phyloP scores from a whole-genome alignment of 2,888 invertebrate genomes.

The Lasiommata megera region DNA sequence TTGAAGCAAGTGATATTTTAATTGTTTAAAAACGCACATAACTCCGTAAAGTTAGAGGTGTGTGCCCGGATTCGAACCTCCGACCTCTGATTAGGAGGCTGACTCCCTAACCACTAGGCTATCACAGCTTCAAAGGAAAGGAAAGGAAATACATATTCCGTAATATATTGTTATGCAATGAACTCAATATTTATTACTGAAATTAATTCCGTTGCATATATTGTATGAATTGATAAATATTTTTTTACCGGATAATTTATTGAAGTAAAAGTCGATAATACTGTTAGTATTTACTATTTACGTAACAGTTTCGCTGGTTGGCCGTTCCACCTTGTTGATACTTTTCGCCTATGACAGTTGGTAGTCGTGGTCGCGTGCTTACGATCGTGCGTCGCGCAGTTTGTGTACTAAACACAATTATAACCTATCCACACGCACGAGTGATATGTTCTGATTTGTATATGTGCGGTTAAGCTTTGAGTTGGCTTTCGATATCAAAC shows the following conservation, averaged over 20 bases:
- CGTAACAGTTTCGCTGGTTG: background rate
- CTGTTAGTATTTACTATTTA: background rate
- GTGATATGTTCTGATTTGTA: conserved; percentile 1
- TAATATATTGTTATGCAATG: too few relatives aligned
- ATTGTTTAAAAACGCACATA: too few relatives aligned
- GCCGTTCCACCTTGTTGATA: conserved; percentile 29
- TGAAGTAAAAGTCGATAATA: background rate
- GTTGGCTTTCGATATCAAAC: background rate
- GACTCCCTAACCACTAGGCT: too few relatives aligned
- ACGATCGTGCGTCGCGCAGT: conserved; percentile 52
- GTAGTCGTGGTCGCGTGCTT: conserved; percentile 40
- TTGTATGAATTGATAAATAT: background rate
- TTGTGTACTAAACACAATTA: background rate
- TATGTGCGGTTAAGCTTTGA: background rate
- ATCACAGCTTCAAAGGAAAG: too few relatives aligned
- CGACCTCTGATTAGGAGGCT: too few relatives aligned
- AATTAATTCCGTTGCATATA: too few relatives aligned
- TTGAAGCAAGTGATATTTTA: too few relatives aligned
- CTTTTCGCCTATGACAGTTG: conserved; percentile 47
- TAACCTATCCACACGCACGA: background rate
- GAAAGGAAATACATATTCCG: too few relatives aligned
- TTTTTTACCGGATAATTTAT: background rate
- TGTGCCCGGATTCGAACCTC: too few relatives aligned
- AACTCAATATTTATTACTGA: too few relatives aligned
- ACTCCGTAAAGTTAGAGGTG: too few relatives aligned